Conservation (phyloP, 2,113 vertebrate species). For the Tichodroma muraria region DNA sequence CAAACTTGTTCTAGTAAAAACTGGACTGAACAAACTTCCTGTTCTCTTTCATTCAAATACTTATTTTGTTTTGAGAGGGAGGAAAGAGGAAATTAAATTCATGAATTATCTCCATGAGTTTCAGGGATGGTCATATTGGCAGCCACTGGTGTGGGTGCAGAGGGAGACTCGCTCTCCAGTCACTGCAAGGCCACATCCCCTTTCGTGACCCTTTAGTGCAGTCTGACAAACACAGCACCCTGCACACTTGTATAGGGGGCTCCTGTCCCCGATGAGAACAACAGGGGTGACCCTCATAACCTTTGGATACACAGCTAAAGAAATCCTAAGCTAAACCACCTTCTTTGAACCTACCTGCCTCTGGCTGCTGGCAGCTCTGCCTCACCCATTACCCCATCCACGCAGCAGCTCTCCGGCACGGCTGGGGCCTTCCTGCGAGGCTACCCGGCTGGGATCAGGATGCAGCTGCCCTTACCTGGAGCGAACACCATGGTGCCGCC, state of each 20-base stretch:
- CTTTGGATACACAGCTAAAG: neutral
- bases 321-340: neutral
- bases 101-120: neutral
- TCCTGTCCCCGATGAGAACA: neutral
- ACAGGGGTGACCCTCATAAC: neutral
- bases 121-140: neutral
- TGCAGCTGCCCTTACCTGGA: slow-evolving; percentile 70
- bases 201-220: neutral
- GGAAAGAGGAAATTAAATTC: neutral
- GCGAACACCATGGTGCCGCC: slow-evolving; percentile 73
- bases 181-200: neutral
- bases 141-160: neutral
- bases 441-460: neutral
- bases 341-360: neutral
- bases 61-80: neutral
- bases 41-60: neutral
- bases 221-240: neutral
- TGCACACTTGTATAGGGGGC: neutral
- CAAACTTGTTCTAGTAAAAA: neutral
- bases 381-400: neutral
- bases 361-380: neutral
- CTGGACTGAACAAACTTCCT: neutral
- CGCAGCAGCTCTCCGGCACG: neutral
- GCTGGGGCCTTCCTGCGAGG: neutral
- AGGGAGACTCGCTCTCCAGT: neutral